Conservation (phyloP, 2,797 vertebrate species). For the Intellagama lesueurii region DNA sequence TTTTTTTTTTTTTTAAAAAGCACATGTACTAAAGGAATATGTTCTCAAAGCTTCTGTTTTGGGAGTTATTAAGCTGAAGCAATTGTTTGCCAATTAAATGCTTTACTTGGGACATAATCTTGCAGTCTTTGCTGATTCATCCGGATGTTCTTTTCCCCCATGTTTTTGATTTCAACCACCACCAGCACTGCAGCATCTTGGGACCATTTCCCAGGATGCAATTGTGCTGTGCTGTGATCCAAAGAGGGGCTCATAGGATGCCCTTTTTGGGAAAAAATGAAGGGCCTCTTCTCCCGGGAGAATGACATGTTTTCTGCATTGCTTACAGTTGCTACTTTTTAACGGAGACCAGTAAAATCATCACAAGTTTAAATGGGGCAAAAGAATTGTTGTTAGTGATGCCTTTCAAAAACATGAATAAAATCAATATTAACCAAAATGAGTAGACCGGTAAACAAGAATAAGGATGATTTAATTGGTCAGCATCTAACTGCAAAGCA, state of each 20-base stretch:
- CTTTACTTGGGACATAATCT: neutral
- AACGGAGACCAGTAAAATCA: neutral
- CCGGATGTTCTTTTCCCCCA: neutral
- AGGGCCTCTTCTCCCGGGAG: neutral
- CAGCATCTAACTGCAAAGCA: conserved; percentile 16
- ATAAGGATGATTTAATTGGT: neutral
- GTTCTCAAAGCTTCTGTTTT: conserved; percentile 37
- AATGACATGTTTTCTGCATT: neutral
- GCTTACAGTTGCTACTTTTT: neutral
- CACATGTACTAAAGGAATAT: conserved; percentile 32
- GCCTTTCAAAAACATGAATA: neutral
- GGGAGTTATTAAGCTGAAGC: conserved; percentile 17
- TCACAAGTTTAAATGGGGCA: neutral
- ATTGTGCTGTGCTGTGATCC: neutral
- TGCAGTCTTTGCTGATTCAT: conserved; percentile 18
- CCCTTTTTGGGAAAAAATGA: neutral
- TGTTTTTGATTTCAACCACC: neutral
- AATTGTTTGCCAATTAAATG: conserved; percentile 30
- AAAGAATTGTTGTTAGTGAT: neutral
- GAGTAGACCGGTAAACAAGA: neutral
- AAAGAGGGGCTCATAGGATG: neutral
- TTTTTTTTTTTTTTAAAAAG: neutral
- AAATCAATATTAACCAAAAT: neutral
- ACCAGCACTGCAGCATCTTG: neutral
- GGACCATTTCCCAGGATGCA: conserved; percentile 14